Conservation (phyloP, 1,140 invertebrate genomes). For the Bombus vancouverensis region DNA sequence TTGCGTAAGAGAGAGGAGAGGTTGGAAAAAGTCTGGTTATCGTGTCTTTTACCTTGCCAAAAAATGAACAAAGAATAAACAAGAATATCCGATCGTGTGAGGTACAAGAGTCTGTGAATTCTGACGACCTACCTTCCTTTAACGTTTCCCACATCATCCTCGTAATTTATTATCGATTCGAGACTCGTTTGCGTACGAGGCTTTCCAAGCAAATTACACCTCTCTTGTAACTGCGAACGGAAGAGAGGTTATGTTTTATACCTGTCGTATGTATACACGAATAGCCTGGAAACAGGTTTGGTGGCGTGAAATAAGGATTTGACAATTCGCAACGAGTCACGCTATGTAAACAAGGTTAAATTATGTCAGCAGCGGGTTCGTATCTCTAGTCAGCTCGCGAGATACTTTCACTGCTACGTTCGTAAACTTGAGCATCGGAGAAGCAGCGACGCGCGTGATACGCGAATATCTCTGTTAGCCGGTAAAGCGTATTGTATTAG, state of each 20-base stretch:
- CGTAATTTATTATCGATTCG: conserved; percentile 3
- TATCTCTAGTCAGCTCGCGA: too few relatives aligned
- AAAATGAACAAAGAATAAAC: background rate
- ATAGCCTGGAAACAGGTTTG: background rate
- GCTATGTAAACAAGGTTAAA: conserved; percentile 14
- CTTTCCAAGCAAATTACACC: background rate
- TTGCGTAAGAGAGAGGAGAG: background rate
- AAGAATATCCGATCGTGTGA: background rate
- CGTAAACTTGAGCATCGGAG: background rate
- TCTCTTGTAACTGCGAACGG: background rate
- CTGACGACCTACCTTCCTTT: background rate
- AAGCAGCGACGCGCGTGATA: background rate
- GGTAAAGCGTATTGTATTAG: too few relatives aligned
- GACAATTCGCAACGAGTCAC: background rate
- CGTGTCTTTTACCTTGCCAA: background rate
- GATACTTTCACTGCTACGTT: background rate
- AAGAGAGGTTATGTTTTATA: background rate
- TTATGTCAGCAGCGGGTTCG: background rate
- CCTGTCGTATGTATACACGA: too few relatives aligned
- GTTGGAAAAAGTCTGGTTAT: background rate
- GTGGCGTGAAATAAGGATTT: background rate
- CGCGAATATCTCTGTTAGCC: background rate
- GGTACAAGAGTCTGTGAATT: background rate
- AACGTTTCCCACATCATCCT: background rate
- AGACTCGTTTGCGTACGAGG: background rate